A percentile compares a stretch with the other conserved stretches of the same genome.
Evolutionary conservation across 2,888 invertebrate species (phyloP).

Genomic region (Heliconius ismenius): DNA sequence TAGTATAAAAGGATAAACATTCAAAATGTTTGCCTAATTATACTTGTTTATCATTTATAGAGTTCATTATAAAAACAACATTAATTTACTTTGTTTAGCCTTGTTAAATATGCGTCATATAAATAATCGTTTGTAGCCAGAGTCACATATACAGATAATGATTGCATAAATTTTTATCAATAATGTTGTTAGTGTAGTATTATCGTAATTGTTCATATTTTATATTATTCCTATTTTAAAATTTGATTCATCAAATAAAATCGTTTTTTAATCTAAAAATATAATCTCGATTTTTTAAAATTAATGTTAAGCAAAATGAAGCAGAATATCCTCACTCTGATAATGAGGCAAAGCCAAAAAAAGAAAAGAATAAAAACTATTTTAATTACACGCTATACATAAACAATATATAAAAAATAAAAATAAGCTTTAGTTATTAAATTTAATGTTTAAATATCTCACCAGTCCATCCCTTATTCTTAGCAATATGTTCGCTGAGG

Average conservation of each 20-base stretch:
- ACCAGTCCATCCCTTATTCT: slow-evolving; percentile 88
- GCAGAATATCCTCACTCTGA: neutral
- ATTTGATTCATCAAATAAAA: neutral
- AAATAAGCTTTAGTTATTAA: no score
- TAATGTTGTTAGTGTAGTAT: neutral
- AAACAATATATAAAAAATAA: no score
- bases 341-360: neutral
- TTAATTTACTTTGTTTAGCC: slow-evolving; percentile 4
- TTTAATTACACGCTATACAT: no score
- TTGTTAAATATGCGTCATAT: slow-evolving; percentile 6
- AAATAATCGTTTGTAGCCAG: neutral
- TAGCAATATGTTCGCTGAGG: slow-evolving; percentile 89
- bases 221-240: neutral
- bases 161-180: slow-evolving; percentile 10
- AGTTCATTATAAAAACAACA: neutral
- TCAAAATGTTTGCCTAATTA: no score
- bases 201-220: neutral
- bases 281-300: no score
- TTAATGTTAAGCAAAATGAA: no score
- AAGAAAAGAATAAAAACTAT: no score
- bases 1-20: neutral
- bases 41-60: neutral
- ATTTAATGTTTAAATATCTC: slow-evolving; percentile 42
- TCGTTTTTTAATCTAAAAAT: no score
- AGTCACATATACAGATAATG: slow-evolving; percentile 10